Evolutionary conservation across 2,797 vertebrate species (phyloP), one percentile per base, ranked within the genome.

Genomic region (Philypnodon macrostomus): DNA sequence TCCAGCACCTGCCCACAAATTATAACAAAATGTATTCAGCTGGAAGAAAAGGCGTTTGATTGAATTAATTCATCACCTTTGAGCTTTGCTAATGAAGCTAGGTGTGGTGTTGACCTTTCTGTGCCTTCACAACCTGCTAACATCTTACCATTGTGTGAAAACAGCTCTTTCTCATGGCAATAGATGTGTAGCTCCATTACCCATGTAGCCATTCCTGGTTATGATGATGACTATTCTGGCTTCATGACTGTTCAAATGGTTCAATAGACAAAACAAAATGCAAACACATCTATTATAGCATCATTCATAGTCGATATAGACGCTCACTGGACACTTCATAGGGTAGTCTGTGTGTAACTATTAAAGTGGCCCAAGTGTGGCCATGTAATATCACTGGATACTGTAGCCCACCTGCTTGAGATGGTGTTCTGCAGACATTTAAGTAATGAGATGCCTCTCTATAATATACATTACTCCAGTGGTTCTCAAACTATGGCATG

Each of bases 201-300:
- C 73, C 77, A 47, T 48, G 62, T 63, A 75, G 75, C 69, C 63
- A 80, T 85, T 87, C 73, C 77, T 70, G 76, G 63, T 76, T 75
- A 85, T 81, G 80, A 86, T 82, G 81, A 83, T 81, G 77, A 85
- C 84, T 81, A 83, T 85, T 80, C 86, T 45, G 53, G 60, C 58
- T 50, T 58, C 54, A 12, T 53, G n/a, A 60, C 37, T 47, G 23
- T 35, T 47, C 60, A 38, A 59, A 72, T 67, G 72, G 41, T 64
- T 73, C 64, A 75, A 54, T 48, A 50, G 55, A 70, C 54, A 65
- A 23, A 23, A 23, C 21, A 3, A 23, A 23, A 23, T 6, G 6
- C 21, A 23, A 23, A 23, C 3, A 23, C 21, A 23, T n/a, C n/a
- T n/a, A n/a, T n/a, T n/a, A n/a, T n/a, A n/a, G n/a, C n/a, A n/a